Base-by-base conservation (phyloP, 2,113 vertebrate species). In the Acanthisitta chloris region DNA sequence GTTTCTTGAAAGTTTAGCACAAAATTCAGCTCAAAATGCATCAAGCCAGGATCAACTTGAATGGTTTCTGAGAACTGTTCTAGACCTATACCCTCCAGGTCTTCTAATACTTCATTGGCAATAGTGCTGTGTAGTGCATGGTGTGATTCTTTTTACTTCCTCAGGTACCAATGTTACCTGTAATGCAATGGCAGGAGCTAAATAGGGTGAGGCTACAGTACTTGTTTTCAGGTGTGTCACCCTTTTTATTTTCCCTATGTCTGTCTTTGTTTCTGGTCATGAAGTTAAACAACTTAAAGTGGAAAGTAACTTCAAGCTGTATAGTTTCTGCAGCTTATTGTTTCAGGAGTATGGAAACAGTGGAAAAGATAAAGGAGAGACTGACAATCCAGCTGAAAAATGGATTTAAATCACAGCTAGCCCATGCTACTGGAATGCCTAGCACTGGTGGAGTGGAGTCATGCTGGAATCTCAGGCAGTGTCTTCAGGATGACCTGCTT, bases 401-500 rank as follows among this genome's bases (percentile, higher is more conserved):
- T 33, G 1, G 6, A 59, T 57, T 84, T 64, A 71, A 92, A 81
- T 77, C 23, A 2, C 9, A 48, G 55, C 36, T 59, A 61, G 46
- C 8, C 42, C 77, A 57, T 42, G 52, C 52, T 85, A 4, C 49
- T 85, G 84, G 57, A 66, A 10, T 72, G 33, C 31, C 49, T 58
- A 18, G 15, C 2, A 12, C 42, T 45, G 61, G 34, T 42, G 55
- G 58, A 66, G 12, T 31, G 51, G 58, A 77, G 59, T 90, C 54
- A 51, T 3, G 5, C 61, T 2, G 26, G 25, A 90, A 10, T 70
- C 23, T 65, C 64, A 88, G 58, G n/a, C 34, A 4, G 3, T 88
- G 67, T n/a, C 34, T 85, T 8, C 21, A 70, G 85, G 46, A 4
- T 95, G 88, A 95, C 92, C 90, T 90, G 82, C 71, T 96, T 93